A percentile compares a stretch with the other conserved stretches of the same genome.
Conservation (phyloP, 2,888 invertebrate species). For the Leucozona laternaria region DNA sequence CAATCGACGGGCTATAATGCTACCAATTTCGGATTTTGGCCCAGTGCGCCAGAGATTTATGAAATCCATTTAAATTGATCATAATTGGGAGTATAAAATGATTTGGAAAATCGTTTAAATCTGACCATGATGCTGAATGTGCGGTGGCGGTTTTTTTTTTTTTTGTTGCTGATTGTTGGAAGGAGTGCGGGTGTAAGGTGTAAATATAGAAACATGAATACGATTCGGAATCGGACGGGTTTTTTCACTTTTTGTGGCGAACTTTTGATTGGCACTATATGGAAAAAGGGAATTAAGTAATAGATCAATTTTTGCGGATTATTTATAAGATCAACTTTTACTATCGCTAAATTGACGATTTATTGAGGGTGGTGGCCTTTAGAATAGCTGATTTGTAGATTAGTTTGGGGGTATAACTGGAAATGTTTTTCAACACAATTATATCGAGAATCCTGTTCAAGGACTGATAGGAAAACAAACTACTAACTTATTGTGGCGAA, state of each 20-base stretch:
- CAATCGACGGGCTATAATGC: slow-evolving; percentile 74
- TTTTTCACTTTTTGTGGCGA: slow-evolving; percentile 24
- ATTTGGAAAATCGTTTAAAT: slow-evolving; percentile 81
- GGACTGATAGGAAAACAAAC: background rate
- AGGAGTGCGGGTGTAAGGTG: background rate
- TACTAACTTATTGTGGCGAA: background rate
- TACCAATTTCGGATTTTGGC: slow-evolving; percentile 73
- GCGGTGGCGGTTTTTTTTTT: background rate
- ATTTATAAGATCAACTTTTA: slow-evolving; percentile 56
- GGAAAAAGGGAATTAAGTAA: slow-evolving; percentile 63
- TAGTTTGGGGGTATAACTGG: background rate
- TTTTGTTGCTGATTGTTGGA: background rate
- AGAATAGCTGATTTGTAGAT: slow-evolving; percentile 3
- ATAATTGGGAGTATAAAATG: slow-evolving; percentile 83
- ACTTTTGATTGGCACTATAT: slow-evolving; percentile 56
- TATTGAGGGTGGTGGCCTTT: slow-evolving; percentile 72
- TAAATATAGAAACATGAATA: background rate
- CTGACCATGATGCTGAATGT: slow-evolving; percentile 27
- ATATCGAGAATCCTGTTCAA: background rate
- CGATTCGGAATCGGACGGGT: slow-evolving; percentile 7
- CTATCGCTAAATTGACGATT: slow-evolving; percentile 63
- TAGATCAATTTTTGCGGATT: slow-evolving; percentile 66
- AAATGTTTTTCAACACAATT: background rate
- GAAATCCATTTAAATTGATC: slow-evolving; percentile 82
- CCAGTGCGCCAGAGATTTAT: slow-evolving; percentile 79